A percentile compares a stretch with the other conserved stretches of the same genome.
These are phyloP conservation scores for Valencia hispanica DNA, from an alignment of 2,797 vertebrate genomes.

Conservation along the genomic window DNA sequence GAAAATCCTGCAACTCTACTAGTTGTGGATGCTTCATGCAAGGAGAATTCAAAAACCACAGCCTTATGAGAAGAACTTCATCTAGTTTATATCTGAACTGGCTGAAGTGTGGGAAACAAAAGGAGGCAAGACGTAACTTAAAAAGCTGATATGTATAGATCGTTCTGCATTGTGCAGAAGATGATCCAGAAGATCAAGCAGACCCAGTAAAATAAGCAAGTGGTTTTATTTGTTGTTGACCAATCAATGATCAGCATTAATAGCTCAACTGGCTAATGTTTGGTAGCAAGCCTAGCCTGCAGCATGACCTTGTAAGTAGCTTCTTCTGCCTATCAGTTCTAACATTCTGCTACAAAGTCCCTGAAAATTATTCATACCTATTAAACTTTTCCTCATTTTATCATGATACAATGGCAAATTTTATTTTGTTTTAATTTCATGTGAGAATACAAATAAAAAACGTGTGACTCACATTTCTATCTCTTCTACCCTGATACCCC, in stretches of 20 bases:
- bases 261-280: slow-evolving; percentile 17
- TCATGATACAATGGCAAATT: neutral
- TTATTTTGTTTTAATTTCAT: neutral
- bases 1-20: slow-evolving; percentile 11
- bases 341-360: neutral
- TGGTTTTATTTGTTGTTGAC: slow-evolving; percentile 9
- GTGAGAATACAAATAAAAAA: neutral
- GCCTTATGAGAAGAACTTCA: slow-evolving; percentile 50
- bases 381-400: neutral
- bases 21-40: slow-evolving; percentile 11
- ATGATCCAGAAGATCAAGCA: slow-evolving; percentile 43
- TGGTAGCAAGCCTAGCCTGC: neutral
- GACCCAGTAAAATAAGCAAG: slow-evolving; percentile 20
- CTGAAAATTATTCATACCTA: neutral
- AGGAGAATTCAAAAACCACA: slow-evolving; percentile 24
- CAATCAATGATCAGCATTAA: slow-evolving; percentile 12
- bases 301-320: slow-evolving; percentile 14
- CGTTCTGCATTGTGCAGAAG: slow-evolving; percentile 44
- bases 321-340: slow-evolving; percentile 8
- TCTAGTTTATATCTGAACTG: slow-evolving; percentile 27
- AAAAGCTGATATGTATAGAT: slow-evolving; percentile 16
- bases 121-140: slow-evolving; percentile 1
- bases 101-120: slow-evolving; percentile 15
- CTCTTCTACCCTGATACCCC: neutral
- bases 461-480: neutral